Base-by-base conservation (phyloP, 1,140 invertebrate genomes). In the Ceratosolen solmsi region DNA sequence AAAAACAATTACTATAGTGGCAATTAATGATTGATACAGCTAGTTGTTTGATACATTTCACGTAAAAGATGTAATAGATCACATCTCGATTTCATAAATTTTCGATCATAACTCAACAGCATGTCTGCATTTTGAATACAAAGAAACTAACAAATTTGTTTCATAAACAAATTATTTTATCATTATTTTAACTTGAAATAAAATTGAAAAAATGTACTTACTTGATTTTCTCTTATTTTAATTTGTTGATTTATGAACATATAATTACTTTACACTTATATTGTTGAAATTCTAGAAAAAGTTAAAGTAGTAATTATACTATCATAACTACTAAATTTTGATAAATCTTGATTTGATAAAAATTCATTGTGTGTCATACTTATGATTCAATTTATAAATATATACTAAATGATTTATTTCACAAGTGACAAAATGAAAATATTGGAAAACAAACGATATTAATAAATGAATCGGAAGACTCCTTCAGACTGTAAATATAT, bases 251-350 rank as follows among this genome's bases (percentile, higher is more conserved):
- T 85, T 25, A 86, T 85, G 41, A 90, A 82, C 7, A 85, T 82
- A n/a, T n/a, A 33, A 86, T 82, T 72, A 90, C 79, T 83, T 89
- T 87, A 75, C 86, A 87, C 82, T 89, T 90, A 9, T 82, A 68
- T 38, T 89, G 87, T 79, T 76, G 17, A 86, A 80, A 63, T 82
- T 84, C 33, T 41, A 80, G 79, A 17, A 87, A 46, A 54, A 90
- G 65, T 20, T 36, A 58, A 2, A 58, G 33, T 22, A n/a, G 8
- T 65, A 41, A 51, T 1, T 41, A 38, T n/a, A 54, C 71, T 79
- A 8, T 60, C 20, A 73, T 63, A 80, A 49, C 11, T 36, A 58
- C 25, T 60, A 27, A 17, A n/a, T 49, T 72, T 41, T 49, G 13
- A 8, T 27, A 15, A 25, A 25, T 63, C 27, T 56, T 76, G 33